A percentile compares a stretch with the other conserved stretches of the same genome.
Evolutionary conservation across 2,888 invertebrate genomes (phyloP).

Genomic region (Cordylochernes scorpioides): DNA sequence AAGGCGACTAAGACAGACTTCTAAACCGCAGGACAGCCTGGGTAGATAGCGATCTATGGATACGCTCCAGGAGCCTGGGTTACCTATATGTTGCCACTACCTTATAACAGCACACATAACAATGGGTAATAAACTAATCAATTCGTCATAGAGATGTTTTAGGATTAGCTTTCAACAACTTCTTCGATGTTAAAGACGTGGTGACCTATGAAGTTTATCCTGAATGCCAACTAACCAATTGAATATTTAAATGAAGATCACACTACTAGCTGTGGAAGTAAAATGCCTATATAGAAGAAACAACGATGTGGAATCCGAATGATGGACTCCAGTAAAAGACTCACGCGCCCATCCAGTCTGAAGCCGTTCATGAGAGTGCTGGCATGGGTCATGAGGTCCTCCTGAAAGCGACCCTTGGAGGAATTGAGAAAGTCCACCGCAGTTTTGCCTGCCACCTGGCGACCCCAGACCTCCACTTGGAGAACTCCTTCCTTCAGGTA

Average conservation of each 20-base stretch:
- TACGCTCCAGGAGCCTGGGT: no score
- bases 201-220: no score
- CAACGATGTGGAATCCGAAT: not conserved
- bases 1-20: no score
- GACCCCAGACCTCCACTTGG: constrained; percentile 27
- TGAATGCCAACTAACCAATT: no score
- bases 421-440: constrained; percentile 15
- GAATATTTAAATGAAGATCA: not conserved
- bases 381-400: constrained; percentile 17
- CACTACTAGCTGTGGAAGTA: not conserved
- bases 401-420: constrained; percentile 18
- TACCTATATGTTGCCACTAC: no score
- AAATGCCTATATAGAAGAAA: constrained; percentile 1
- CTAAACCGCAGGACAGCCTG: no score
- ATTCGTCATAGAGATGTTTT: no score
- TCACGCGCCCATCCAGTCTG: constrained; percentile 18
- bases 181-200: no score
- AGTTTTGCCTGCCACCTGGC: constrained; percentile 21
- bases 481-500: constrained; percentile 25
- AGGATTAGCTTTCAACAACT: no score
- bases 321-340: not conserved
- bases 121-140: no score
- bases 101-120: no score
- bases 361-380: constrained; percentile 19
- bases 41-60: no score